Percentiles rank a stretch among this genome's conserved stretches.
phyloP scores from a whole-genome alignment of 2,797 vertebrate species.

The Scomberomorus guttatus region DNA sequence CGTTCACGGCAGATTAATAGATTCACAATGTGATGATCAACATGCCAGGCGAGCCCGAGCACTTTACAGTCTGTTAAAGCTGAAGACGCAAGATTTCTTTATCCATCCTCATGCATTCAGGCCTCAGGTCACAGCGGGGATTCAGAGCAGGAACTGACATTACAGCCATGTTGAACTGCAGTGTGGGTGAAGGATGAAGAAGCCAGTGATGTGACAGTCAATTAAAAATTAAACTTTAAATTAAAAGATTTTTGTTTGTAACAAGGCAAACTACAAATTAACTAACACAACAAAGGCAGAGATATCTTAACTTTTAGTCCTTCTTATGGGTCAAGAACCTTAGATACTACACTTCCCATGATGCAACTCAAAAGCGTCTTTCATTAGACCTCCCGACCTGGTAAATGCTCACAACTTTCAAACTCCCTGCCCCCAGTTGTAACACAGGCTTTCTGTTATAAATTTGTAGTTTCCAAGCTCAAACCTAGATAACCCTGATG shows the following conservation, averaged over 20 bases:
- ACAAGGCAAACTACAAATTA: neutral
- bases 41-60: neutral
- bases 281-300: neutral
- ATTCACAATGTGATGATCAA: conserved; percentile 18
- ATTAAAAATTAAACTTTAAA: neutral
- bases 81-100: neutral
- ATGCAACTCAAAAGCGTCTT: neutral
- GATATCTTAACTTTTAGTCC: no score
- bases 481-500: no score
- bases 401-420: neutral
- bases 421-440: no score
- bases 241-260: neutral
- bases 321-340: no score
- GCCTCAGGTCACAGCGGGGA: conserved; percentile 44
- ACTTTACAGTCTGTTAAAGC: conserved; percentile 47
- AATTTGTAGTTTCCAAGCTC: no score
- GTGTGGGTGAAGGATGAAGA: no score
- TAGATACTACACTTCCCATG: neutral
- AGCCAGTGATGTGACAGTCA: neutral
- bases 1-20: neutral
- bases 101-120: conserved; percentile 9
- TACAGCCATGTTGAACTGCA: neutral
- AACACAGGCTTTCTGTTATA: no score
- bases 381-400: no score
- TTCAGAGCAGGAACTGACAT: neutral